These are phyloP conservation scores for Taenioides sp. DNA, from an alignment of 2,797 vertebrate genomes.

Conservation along the genomic window DNA sequence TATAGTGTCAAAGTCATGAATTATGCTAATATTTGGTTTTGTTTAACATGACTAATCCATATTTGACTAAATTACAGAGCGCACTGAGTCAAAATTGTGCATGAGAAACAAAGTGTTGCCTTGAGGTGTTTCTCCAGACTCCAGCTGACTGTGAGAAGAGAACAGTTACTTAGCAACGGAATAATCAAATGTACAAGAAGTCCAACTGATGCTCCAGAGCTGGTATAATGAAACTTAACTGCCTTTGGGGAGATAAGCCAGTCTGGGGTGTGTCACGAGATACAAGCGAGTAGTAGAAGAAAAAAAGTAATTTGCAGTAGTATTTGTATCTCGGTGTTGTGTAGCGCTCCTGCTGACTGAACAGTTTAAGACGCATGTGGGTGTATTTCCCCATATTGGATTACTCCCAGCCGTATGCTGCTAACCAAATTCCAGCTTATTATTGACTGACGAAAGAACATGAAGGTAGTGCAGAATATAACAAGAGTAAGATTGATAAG, in stretches of 20 bases:
- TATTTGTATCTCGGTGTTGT: conserved; percentile 9
- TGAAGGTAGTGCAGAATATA: conserved; percentile 34
- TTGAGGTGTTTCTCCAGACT: conserved; percentile 26
- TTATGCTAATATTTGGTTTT: not conserved
- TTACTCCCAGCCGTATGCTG: conserved; percentile 57
- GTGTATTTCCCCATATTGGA: conserved; percentile 56
- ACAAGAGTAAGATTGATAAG: conserved; percentile 35
- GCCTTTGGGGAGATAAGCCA: conserved; percentile 10
- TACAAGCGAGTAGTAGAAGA: conserved; percentile 13
- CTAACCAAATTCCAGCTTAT: conserved; percentile 65
- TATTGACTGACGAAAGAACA: conserved; percentile 58
- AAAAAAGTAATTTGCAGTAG: conserved; percentile 15
- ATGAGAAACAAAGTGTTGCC: conserved; percentile 11
- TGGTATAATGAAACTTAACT: conserved; percentile 26
- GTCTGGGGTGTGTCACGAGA: conserved; percentile 25
- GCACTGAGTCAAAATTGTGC: not conserved
- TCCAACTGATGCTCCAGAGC: conserved; percentile 28
- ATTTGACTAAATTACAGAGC: not conserved
- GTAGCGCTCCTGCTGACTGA: conserved; percentile 3
- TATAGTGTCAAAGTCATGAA: not conserved
- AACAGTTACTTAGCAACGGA: conserved; percentile 35
- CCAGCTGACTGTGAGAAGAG: conserved; percentile 15
- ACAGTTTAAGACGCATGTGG: conserved; percentile 49
- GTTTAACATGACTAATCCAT: not conserved
- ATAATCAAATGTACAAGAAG: conserved; percentile 28